Evolutionary conservation across 30 jellyfish, hydroid and myxozoan species (phyloP).

Genomic region (Aurelia aurita complex sp. Pacific): DNA sequence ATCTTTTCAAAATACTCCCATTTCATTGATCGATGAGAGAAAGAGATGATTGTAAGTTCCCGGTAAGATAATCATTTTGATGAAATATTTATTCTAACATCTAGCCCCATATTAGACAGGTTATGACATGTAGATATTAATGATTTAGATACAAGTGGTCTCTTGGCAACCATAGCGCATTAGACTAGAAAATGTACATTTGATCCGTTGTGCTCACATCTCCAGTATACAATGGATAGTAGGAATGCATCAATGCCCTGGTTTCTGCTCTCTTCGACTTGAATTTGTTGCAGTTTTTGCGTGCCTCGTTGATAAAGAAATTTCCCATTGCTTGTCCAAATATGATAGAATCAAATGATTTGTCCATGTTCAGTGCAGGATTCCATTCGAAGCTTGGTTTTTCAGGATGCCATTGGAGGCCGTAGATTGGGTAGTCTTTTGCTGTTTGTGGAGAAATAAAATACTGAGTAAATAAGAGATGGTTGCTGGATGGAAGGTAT

Average conservation of each 20-base stretch:
- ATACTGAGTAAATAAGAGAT: neutral
- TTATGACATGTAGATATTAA: too few species aligned
- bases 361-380: conserved; percentile 40
- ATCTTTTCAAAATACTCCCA: too few species aligned
- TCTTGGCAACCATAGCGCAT: neutral
- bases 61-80: too few species aligned
- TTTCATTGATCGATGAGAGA: too few species aligned
- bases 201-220: conserved; percentile 9
- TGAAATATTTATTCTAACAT: too few species aligned
- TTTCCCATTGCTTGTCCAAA: conserved; percentile 54
- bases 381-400: conserved; percentile 73
- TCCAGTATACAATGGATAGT: conserved; percentile 34
- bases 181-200: conserved; percentile 23
- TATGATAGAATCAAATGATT: conserved; percentile 47
- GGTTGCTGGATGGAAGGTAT: neutral
- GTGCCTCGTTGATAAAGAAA: conserved; percentile 66
- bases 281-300: conserved; percentile 47
- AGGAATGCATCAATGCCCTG: conserved; percentile 8
- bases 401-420: conserved; percentile 83
- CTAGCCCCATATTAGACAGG: too few species aligned
- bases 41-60: too few species aligned
- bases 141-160: too few species aligned
- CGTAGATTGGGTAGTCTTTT: conserved; percentile 61
- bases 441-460: conserved; percentile 25
- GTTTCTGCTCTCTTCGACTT: neutral